Base-by-base conservation (phyloP, 2,797 vertebrate genomes). In the Falco berigora region DNA sequence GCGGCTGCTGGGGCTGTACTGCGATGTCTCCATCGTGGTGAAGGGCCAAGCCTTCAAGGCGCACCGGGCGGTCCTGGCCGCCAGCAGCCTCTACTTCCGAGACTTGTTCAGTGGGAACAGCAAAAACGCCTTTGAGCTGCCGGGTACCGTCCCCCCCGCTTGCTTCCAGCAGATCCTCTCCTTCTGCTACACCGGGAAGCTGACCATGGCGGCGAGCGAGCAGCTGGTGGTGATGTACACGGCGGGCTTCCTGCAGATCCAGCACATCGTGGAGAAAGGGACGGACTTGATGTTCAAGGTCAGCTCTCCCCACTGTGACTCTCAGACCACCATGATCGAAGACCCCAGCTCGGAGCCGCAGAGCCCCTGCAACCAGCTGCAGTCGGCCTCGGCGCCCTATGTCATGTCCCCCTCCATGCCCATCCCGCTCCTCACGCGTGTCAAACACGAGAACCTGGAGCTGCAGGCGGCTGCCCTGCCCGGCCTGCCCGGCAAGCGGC, bases 181-280 rank as follows among this genome's bases (percentile, higher is more conserved):
- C 93, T 99, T 99, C 98, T 99, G 99, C 98, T 99, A 99, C 97
- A 99, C 99, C 10, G 99, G 99, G 89, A 98, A 99, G 98, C 98
- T 99, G 96, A 99, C 99, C 87, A 99, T 99, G 99, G 99, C 99
- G 0, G 99, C 99, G 47, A 99, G 99, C 58, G 99, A 99, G 98
- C 99, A 99, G 98, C 99, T 99, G 55, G 99, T 99, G 97, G 99
- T 99, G 95, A 99, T 99, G 99, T 99, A 99, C 98, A 99, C 99
- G 8, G 99, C 99, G 4, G 99, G 99, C 86, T 99, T 99, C 98
- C 98, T 99, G 96, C 99, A 99, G 98, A 99, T 99, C 98, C 99
- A 99, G 98, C 99, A 99, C 98, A 99, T 99, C 61, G 99, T 99
- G 87, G 99, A 99, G 98, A 98, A 98, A 32, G 99, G 99, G 78